Evolutionary conservation across 2,113 vertebrate species (phyloP).

Genomic region (Hoplias malabaricus): DNA sequence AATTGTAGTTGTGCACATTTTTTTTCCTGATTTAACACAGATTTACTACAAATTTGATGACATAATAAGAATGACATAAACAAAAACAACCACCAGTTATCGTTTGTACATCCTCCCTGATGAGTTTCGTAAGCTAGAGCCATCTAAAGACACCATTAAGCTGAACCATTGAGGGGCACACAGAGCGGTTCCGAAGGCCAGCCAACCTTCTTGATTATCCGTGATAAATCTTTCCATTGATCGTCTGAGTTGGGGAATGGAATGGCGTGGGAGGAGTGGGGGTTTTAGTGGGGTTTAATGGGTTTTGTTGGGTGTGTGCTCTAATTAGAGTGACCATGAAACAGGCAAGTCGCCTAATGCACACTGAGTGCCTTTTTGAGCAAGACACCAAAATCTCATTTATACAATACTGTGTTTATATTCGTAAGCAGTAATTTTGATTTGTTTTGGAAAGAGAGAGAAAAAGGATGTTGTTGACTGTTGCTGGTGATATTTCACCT

Average conservation of each 20-base stretch:
- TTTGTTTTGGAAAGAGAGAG: neutral
- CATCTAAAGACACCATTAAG: constrained; percentile 29
- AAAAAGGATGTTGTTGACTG: neutral
- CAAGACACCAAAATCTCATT: neutral
- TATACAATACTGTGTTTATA: neutral
- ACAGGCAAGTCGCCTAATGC: neutral
- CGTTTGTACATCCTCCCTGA: no score
- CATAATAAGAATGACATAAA: no score
- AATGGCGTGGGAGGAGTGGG: neutral
- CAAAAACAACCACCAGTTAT: no score
- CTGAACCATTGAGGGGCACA: neutral
- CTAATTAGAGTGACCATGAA: neutral
- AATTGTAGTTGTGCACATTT: no score
- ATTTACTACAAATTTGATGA: no score
- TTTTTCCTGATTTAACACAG: no score
- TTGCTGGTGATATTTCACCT: constrained; percentile 30
- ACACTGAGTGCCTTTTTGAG: neutral
- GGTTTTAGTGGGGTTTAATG: neutral
- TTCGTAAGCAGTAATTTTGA: constrained; percentile 7
- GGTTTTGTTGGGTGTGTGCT: neutral
- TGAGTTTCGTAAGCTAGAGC: no score
- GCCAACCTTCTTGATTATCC: constrained; percentile 5
- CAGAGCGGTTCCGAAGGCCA: constrained; percentile 20
- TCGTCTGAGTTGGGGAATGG: neutral
- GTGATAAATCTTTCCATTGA: constrained; percentile 32